phyloP scores from a whole-genome alignment of 2,888 invertebrate species.

The Chrysolina americana region DNA sequence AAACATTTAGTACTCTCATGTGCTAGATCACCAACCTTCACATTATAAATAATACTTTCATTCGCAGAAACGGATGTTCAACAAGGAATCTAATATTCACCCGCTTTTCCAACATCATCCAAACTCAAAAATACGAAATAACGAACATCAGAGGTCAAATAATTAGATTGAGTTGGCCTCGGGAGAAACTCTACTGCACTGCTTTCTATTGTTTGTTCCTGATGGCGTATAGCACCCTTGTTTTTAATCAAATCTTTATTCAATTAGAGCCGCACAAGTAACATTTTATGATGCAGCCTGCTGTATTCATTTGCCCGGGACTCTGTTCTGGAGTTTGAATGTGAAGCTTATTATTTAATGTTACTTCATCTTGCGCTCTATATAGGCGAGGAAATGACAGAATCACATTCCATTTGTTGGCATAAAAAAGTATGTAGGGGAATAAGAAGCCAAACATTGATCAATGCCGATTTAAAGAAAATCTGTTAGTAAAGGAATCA shows the following conservation, averaged over 20 bases:
- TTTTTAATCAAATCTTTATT: constrained; percentile 59
- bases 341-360: constrained; percentile 1
- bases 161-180: constrained; percentile 1
- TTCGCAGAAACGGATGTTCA: neutral
- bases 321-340: neutral
- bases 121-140: neutral
- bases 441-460: too few relatives aligned
- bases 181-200: constrained; percentile 34
- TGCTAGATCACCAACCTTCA: too few relatives aligned
- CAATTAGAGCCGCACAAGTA: constrained; percentile 49
- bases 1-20: too few relatives aligned
- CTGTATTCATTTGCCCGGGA: constrained; percentile 7
- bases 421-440: too few relatives aligned
- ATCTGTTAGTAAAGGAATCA: too few relatives aligned
- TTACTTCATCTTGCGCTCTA: neutral
- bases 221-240: constrained; percentile 45
- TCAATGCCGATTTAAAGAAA: too few relatives aligned
- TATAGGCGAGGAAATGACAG: neutral
- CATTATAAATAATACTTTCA: too few relatives aligned
- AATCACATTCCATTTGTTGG: too few relatives aligned
- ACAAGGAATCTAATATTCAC: neutral
- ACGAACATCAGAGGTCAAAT: neutral
- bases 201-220: constrained; percentile 42
- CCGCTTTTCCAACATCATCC: neutral
- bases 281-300: constrained; percentile 40